These are phyloP conservation scores for Sebastes nivosus DNA, from an alignment of 2,797 vertebrate genomes.

Conservation along the genomic window DNA sequence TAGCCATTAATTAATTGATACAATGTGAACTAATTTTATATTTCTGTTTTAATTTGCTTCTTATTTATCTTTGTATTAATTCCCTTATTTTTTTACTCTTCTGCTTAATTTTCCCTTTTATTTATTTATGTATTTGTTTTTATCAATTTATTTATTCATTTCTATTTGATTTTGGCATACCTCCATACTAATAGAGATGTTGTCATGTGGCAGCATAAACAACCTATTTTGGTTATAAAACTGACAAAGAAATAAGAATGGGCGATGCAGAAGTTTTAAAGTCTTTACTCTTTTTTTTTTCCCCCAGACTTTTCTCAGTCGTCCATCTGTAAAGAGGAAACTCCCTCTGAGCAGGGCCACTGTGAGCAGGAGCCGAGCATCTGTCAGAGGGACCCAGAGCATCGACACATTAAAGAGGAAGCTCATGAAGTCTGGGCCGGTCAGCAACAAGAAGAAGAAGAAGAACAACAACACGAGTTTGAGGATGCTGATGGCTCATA, in stretches of 20 bases:
- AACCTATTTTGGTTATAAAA: background rate
- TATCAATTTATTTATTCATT: too few relatives aligned
- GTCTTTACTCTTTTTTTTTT: background rate
- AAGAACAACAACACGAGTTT: background rate
- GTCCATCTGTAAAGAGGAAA: conserved; percentile 37
- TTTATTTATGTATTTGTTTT: too few relatives aligned
- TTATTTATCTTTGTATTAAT: too few relatives aligned
- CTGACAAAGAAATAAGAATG: too few relatives aligned
- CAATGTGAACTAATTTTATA: too few relatives aligned
- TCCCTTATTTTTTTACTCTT: too few relatives aligned
- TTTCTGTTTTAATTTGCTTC: too few relatives aligned
- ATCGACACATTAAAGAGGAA: conserved; percentile 61
- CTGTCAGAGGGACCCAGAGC: conserved; percentile 3
- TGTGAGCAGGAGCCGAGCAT: background rate
- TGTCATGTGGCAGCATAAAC: background rate
- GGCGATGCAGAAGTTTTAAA: background rate
- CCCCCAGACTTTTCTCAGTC: conserved; percentile 27
- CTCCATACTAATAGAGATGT: too few relatives aligned
- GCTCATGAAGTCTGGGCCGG: conserved; percentile 34
- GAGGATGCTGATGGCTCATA: background rate
- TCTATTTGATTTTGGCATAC: too few relatives aligned
- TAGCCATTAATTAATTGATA: too few relatives aligned
- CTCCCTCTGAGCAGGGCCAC: background rate
- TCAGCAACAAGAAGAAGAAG: background rate
- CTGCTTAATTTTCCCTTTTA: too few relatives aligned